Base-by-base conservation (phyloP, 2,888 invertebrate genomes). In the Ichneumon xanthorius region DNA sequence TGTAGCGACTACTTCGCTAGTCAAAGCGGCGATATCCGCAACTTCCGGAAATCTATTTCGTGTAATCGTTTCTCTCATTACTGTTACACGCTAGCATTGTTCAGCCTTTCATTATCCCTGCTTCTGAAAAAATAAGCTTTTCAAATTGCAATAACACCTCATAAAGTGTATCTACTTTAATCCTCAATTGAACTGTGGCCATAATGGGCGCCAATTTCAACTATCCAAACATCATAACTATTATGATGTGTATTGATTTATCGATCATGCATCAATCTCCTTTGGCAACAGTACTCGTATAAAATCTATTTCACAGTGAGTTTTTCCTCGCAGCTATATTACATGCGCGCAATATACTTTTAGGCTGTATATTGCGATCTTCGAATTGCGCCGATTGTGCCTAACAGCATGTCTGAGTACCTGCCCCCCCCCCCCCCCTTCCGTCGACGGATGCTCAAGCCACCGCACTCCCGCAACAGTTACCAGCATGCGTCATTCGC, bases 1-100 rank as follows among this genome's bases (percentile, higher is more conserved):
- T 94, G 98, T 99, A 0, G 97, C 97, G 98, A 98, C 94, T 98
- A 98, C 99, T 95, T 98, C 82, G 95, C 97, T 84, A 95, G 99
- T 88, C 98, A 98, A 93, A 98, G 98, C 92, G 96, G 97, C 87
- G 98, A 98, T 91, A 97, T 97, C 92, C 98, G 97, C 92, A 96
- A 86, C 94, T 97, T 81, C 99, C 94, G 97, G 97, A 94, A 95
- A 94, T 91, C 91, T 45, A 16, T 7, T 11, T 14, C 48, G 0
- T 1, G 7, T 26, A 16, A 14, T 65, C 48, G 19, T 65, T 72
- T 30, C 2, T n/a, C n/a, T n/a, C 22, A 55, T 53, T 22, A 37
- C 40, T 30, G 37, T 53, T 30, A 22, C 11, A 19, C 3, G 33
- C 22, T 14, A 14, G 14, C 37, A 1, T 33, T 50, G 0, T 7